phyloP scores from a whole-genome alignment of 2,888 invertebrate species.

The Acanthococcus lagerstroemiae region DNA sequence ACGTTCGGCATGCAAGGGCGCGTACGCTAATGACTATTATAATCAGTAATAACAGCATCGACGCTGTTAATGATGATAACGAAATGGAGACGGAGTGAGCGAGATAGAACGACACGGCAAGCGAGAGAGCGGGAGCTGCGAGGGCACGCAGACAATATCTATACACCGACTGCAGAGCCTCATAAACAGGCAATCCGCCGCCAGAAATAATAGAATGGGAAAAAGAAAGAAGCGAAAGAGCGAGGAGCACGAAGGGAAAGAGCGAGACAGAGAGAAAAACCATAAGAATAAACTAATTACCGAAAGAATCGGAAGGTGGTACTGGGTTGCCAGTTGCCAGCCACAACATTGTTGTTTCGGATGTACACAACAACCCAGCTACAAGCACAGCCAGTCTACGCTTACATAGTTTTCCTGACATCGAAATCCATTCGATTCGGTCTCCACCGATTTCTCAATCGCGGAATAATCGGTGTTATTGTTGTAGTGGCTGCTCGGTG shows the following conservation, averaged over 20 bases:
- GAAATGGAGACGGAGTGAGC: no score
- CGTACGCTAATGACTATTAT: conserved; percentile 23
- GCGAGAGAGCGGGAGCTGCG: neutral
- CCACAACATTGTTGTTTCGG: conserved; percentile 4
- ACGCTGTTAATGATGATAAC: conserved; percentile 14
- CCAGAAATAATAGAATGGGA: neutral
- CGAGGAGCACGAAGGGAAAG: neutral
- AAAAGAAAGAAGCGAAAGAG: neutral
- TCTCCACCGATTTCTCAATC: no score
- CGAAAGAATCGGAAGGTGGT: conserved; percentile 3
- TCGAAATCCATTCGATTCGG: no score
- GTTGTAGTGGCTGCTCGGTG: no score
- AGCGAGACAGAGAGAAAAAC: neutral
- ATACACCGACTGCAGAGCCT: neutral
- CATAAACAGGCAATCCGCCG: neutral
- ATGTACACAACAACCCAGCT: no score
- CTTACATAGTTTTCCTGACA: no score
- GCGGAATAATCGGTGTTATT: no score
- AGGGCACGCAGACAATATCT: neutral
- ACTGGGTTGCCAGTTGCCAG: neutral
- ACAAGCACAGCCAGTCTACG: no score
- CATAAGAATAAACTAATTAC: conserved; percentile 20
- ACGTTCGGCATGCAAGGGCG: conserved; percentile 23
- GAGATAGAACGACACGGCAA: no score
- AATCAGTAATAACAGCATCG: conserved; percentile 26